Percentiles rank a stretch among this genome's conserved stretches.
Evolutionary conservation across 1,140 invertebrate genomes (phyloP).

Genomic region (Procambarus virginalis): DNA sequence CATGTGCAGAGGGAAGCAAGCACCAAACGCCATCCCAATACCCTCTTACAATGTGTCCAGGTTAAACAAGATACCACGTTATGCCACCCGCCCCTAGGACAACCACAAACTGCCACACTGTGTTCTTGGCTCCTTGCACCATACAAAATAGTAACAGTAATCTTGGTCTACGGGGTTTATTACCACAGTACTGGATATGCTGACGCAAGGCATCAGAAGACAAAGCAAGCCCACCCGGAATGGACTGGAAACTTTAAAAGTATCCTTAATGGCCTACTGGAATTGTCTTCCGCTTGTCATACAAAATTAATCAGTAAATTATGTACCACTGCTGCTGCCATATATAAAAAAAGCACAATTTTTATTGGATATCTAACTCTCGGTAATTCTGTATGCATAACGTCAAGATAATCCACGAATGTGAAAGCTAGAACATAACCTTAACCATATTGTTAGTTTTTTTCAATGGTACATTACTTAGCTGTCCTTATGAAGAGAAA

Average conservation of each 20-base stretch:
- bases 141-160: slow-evolving; percentile 48
- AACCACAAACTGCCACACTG: slow-evolving; percentile 42
- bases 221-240: slow-evolving; percentile 51
- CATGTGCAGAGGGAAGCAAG: slow-evolving; percentile 37
- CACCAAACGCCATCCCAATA: slow-evolving; percentile 17
- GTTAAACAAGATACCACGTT: slow-evolving; percentile 14
- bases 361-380: slow-evolving; percentile 11
- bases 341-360: slow-evolving; percentile 10
- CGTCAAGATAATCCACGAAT: slow-evolving; percentile 8
- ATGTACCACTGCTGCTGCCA: slow-evolving; percentile 53
- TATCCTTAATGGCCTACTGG: slow-evolving; percentile 49
- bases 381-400: slow-evolving; percentile 33
- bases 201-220: slow-evolving; percentile 35
- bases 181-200: slow-evolving; percentile 45
- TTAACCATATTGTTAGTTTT: slow-evolving; percentile 48
- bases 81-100: slow-evolving; percentile 43
- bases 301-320: slow-evolving; percentile 34
- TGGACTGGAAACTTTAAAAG: slow-evolving; percentile 34
- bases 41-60: slow-evolving; percentile 18
- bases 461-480: slow-evolving; percentile 36
- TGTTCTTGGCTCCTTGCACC: slow-evolving; percentile 55
- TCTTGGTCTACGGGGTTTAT: slow-evolving; percentile 47
- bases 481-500: slow-evolving; percentile 48
- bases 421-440: slow-evolving; percentile 48
- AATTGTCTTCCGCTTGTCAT: slow-evolving; percentile 35